Percentiles rank a stretch among this genome's conserved stretches.
These are phyloP conservation scores for Hedychridium roseum DNA, from an alignment of 2,888 invertebrate genomes.

Conservation along the genomic window DNA sequence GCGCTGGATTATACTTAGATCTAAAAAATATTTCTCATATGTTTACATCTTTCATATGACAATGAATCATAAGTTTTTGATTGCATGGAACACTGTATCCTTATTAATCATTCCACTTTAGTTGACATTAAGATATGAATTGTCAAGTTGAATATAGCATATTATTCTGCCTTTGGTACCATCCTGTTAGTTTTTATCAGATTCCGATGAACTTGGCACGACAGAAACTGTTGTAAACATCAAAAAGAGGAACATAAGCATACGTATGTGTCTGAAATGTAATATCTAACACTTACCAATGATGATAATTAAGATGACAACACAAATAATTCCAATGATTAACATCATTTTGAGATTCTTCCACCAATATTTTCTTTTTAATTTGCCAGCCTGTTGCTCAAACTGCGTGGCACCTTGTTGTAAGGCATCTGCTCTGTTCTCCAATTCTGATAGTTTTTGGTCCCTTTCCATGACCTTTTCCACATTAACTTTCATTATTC, in stretches of 20 bases:
- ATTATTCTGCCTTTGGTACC: slow-evolving; percentile 17
- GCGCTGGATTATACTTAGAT: slow-evolving; percentile 28
- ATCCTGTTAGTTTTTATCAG: slow-evolving; percentile 20
- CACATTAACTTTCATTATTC: slow-evolving; percentile 95
- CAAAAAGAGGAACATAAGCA: slow-evolving; percentile 3
- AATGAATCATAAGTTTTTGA: no score
- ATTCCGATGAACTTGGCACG: slow-evolving; percentile 35
- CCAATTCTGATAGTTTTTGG: slow-evolving; percentile 92
- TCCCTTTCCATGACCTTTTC: slow-evolving; percentile 96
- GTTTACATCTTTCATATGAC: neutral
- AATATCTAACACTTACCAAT: slow-evolving; percentile 77
- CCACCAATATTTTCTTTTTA: slow-evolving; percentile 97
- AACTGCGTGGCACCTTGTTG: slow-evolving; percentile 96
- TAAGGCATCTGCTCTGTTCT: slow-evolving; percentile 94
- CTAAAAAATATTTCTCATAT: slow-evolving; percentile 39
- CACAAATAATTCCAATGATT: slow-evolving; percentile 85
- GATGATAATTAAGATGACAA: slow-evolving; percentile 84
- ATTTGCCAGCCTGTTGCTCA: slow-evolving; percentile 95
- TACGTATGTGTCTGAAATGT: neutral
- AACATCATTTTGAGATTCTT: slow-evolving; percentile 98
- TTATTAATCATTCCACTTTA: no score
- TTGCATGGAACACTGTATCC: no score
- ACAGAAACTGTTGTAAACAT: slow-evolving; percentile 36
- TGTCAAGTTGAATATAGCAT: no score
- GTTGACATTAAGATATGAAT: no score